Conservation (phyloP, 2,797 vertebrate genomes). For the Catostomus latipinnis region DNA sequence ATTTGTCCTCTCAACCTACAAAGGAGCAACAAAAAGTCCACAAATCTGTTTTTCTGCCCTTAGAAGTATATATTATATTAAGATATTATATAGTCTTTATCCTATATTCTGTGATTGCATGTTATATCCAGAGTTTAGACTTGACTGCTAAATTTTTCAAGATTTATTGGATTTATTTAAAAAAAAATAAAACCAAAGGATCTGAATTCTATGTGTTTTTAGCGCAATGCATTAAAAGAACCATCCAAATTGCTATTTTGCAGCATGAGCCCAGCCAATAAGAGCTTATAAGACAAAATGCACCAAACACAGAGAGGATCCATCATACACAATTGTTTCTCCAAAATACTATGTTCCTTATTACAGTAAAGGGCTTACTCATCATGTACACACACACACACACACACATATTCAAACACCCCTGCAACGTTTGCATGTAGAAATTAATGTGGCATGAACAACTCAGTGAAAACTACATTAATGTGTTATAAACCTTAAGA, state of each 20-base stretch:
- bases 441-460: conserved; percentile 42
- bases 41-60: conserved; percentile 46
- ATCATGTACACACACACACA: conserved; percentile 57
- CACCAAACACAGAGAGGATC: conserved; percentile 19
- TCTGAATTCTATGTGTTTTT: conserved; percentile 16
- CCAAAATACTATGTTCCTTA: conserved; percentile 42
- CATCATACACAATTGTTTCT: conserved; percentile 29
- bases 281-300: conserved; percentile 26
- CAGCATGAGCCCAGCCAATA: conserved; percentile 41
- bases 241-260: conserved; percentile 37
- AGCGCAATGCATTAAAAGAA: conserved; percentile 1
- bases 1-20: conserved; percentile 28
- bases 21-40: conserved; percentile 37
- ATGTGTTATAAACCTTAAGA: conserved; percentile 32
- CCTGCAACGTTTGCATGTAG: conserved; percentile 49
- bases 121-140: conserved; percentile 58
- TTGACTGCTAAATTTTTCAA: conserved; percentile 44
- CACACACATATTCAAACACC: conserved; percentile 50
- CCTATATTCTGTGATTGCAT: conserved; percentile 58
- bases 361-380: conserved; percentile 63
- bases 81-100: conserved; percentile 54
- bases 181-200: conserved; percentile 33
- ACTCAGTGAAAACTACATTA: conserved; percentile 30
- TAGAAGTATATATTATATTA: conserved; percentile 52
- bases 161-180: background rate